These are phyloP conservation scores for Pegoplata infirma DNA, from an alignment of 2,888 invertebrate genomes.

Conservation along the genomic window DNA sequence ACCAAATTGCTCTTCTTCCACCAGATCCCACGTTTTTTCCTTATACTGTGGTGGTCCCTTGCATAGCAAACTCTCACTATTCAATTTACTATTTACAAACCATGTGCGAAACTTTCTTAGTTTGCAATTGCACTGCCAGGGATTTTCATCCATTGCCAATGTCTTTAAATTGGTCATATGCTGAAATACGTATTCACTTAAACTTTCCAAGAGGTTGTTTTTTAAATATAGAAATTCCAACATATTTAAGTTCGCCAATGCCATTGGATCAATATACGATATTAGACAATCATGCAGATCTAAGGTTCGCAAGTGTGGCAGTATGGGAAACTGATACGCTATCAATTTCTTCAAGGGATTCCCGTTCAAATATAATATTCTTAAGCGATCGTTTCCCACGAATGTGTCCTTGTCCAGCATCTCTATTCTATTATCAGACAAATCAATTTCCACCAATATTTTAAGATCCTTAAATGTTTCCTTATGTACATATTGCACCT, in stretches of 20 bases:
- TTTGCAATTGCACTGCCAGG: slow-evolving; percentile 94
- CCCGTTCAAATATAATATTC: slow-evolving; percentile 87
- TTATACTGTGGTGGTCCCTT: slow-evolving; percentile 84
- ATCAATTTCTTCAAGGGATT: slow-evolving; percentile 87
- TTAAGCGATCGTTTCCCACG: slow-evolving; percentile 89
- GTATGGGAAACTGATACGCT: slow-evolving; percentile 88
- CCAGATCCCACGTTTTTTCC: slow-evolving; percentile 87
- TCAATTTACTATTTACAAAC: slow-evolving; percentile 88
- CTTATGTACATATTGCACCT: slow-evolving; percentile 86
- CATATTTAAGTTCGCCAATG: slow-evolving; percentile 86
- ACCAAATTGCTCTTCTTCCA: slow-evolving; percentile 87
- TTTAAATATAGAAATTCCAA: slow-evolving; percentile 89
- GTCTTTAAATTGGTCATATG: slow-evolving; percentile 89
- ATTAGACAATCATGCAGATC: slow-evolving; percentile 90
- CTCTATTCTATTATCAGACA: slow-evolving; percentile 89
- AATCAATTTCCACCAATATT: slow-evolving; percentile 91
- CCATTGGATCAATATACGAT: slow-evolving; percentile 85
- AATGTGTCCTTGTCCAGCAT: slow-evolving; percentile 88
- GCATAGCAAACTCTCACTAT: slow-evolving; percentile 86
- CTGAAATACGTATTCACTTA: slow-evolving; percentile 84
- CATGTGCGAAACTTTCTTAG: slow-evolving; percentile 90
- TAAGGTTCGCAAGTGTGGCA: slow-evolving; percentile 89
- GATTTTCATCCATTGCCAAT: slow-evolving; percentile 89
- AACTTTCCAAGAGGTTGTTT: slow-evolving; percentile 86
- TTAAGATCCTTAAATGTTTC: slow-evolving; percentile 92